These are phyloP conservation scores for Arothron firmamentum DNA, from an alignment of 2,113 vertebrate species.

Conservation along the genomic window DNA sequence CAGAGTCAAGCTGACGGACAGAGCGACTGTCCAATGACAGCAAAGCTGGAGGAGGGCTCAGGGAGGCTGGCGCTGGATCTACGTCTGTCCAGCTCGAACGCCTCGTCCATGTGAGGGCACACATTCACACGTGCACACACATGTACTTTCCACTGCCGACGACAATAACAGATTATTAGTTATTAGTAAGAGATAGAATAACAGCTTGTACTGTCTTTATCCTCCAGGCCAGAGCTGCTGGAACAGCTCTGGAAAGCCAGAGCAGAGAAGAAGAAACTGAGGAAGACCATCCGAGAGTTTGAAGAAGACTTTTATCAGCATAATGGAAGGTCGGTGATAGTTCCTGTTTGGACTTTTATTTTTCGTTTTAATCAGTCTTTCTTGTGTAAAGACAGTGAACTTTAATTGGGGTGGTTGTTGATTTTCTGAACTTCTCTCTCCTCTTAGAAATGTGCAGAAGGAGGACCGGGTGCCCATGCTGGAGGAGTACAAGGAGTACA, in stretches of 20 bases:
- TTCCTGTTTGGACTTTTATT: not conserved
- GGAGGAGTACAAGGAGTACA: conserved; percentile 95
- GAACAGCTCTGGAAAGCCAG: conserved; percentile 97
- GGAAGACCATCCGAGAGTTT: conserved; percentile 90
- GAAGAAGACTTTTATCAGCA: conserved; percentile 95
- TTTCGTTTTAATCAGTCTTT: too few relatives aligned
- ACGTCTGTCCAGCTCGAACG: conserved; percentile 87
- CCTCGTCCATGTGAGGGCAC: conserved; percentile 86
- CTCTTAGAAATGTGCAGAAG: conserved; percentile 87
- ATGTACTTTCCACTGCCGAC: too few relatives aligned
- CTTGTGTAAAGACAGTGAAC: too few relatives aligned
- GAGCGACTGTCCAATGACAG: conserved; percentile 60
- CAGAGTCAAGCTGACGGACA: conserved; percentile 35
- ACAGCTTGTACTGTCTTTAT: conserved; percentile 44
- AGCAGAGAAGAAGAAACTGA: conserved; percentile 95
- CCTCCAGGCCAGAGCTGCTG: conserved; percentile 91
- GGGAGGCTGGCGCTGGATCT: conserved; percentile 88
- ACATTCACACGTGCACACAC: not conserved
- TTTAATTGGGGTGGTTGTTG: not conserved
- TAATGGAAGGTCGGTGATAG: conserved; percentile 86
- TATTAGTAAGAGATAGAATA: too few relatives aligned
- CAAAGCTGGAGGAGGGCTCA: conserved; percentile 81
- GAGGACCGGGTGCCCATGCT: conserved; percentile 92
- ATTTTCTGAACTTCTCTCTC: conserved; percentile 7
- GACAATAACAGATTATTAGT: too few relatives aligned